Conservation (phyloP, 2,113 vertebrate genomes). For the Lucifuga dentata region DNA sequence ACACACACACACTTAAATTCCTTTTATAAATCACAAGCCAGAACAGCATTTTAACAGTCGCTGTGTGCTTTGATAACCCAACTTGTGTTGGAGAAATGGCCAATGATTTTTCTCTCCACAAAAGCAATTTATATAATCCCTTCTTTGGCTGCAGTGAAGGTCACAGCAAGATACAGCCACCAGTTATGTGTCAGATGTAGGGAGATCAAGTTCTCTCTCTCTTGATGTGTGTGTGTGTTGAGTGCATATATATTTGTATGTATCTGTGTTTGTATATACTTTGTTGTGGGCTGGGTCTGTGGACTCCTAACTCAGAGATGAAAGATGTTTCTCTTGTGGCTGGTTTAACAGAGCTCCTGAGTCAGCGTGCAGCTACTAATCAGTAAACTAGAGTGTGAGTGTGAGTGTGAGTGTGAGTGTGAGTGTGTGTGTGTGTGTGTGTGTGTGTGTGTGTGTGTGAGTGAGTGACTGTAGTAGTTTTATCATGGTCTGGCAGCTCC, state of each 20-base stretch:
- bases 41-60: slow-evolving; percentile 18
- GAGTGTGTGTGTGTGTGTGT: slow-evolving; percentile 25
- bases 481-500: slow-evolving; percentile 4
- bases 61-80: slow-evolving; percentile 12
- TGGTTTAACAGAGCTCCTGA: slow-evolving; percentile 70
- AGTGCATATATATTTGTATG: slow-evolving; percentile 26
- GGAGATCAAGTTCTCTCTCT: slow-evolving; percentile 2
- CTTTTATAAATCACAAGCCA: slow-evolving; percentile 33
- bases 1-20: slow-evolving; percentile 10
- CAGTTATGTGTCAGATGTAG: slow-evolving; percentile 50
- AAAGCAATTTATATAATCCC: slow-evolving; percentile 14
- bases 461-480: slow-evolving; percentile 8
- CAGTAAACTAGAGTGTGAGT: slow-evolving; percentile 31
- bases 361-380: slow-evolving; percentile 71
- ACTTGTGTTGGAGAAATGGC: slow-evolving; percentile 10
- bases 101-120: slow-evolving; percentile 4
- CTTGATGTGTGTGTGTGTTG: slow-evolving; percentile 5
- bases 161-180: slow-evolving; percentile 8
- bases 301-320: slow-evolving; percentile 70
- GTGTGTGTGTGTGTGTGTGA: neutral
- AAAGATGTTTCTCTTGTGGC: slow-evolving; percentile 72
- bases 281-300: slow-evolving; percentile 69
- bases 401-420: neutral
- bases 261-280: slow-evolving; percentile 45
- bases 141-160: slow-evolving; percentile 17